Evolutionary conservation across 2,113 vertebrate genomes (phyloP).

Genomic region (Stegostoma tigrinum): DNA sequence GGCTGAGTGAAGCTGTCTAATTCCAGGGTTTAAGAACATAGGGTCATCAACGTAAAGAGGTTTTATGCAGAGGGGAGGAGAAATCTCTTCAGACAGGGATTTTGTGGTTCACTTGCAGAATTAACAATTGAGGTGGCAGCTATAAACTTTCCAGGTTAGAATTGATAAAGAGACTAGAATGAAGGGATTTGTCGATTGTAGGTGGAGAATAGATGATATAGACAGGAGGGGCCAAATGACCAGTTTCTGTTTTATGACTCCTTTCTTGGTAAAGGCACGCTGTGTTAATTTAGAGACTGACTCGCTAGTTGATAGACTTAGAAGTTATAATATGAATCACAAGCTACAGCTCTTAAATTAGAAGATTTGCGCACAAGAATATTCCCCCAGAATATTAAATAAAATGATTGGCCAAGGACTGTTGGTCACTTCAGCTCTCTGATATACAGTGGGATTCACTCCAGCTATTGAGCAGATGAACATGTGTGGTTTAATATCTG

Average conservation of each 20-base stretch:
- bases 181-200: not conserved
- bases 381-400: not conserved
- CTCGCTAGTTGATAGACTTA: not conserved
- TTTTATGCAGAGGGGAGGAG: not conserved
- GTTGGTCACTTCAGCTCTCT: not conserved
- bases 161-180: not conserved
- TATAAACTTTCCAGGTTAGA: not conserved
- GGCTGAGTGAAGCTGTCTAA: not conserved
- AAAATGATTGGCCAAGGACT: not conserved
- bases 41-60: not conserved
- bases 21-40: not conserved
- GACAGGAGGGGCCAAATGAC: not conserved
- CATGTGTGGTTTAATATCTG: not conserved
- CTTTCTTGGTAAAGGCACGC: not conserved
- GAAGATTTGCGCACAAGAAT: not conserved
- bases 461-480: not conserved
- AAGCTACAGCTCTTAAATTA: not conserved
- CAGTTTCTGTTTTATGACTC: not conserved
- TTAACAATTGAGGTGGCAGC: not conserved
- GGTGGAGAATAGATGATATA: not conserved
- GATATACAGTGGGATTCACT: not conserved
- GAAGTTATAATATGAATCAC: not conserved
- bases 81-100: not conserved
- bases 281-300: not conserved
- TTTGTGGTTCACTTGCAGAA: not conserved